phyloP scores from a whole-genome alignment of 2,113 vertebrate species.

The Zosterops lateralis region DNA sequence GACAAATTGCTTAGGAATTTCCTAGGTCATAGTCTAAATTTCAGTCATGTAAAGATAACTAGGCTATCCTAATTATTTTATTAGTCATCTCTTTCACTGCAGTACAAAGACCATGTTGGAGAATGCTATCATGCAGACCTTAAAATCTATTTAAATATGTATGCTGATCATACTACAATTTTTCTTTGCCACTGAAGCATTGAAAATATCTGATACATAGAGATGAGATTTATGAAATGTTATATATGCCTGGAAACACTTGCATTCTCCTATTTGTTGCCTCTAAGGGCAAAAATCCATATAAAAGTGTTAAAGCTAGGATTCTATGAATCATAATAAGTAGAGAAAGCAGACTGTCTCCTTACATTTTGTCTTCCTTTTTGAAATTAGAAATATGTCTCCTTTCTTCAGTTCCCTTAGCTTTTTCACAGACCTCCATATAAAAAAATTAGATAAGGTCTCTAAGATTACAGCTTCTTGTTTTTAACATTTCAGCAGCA shows the following conservation, averaged over 20 bases:
- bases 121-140: background rate
- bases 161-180: background rate
- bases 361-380: background rate
- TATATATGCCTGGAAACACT: constrained; percentile 1
- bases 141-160: background rate
- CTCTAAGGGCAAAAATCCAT: constrained; percentile 9
- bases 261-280: background rate
- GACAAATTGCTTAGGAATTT: background rate
- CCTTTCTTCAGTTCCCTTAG: background rate
- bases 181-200: constrained; percentile 31
- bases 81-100: background rate
- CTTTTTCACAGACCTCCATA: background rate
- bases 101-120: background rate
- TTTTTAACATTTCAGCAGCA: background rate
- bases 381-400: background rate
- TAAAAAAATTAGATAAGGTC: background rate
- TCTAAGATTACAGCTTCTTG: background rate
- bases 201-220: constrained; percentile 2
- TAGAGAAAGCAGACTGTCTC: constrained; percentile 8
- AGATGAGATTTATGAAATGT: background rate
- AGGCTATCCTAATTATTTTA: background rate
- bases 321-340: background rate
- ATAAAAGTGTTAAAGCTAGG: background rate
- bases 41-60: background rate
- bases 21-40: background rate